These are phyloP conservation scores for Macrochelys suwanniensis DNA, from an alignment of 2,797 vertebrate genomes.

Conservation along the genomic window DNA sequence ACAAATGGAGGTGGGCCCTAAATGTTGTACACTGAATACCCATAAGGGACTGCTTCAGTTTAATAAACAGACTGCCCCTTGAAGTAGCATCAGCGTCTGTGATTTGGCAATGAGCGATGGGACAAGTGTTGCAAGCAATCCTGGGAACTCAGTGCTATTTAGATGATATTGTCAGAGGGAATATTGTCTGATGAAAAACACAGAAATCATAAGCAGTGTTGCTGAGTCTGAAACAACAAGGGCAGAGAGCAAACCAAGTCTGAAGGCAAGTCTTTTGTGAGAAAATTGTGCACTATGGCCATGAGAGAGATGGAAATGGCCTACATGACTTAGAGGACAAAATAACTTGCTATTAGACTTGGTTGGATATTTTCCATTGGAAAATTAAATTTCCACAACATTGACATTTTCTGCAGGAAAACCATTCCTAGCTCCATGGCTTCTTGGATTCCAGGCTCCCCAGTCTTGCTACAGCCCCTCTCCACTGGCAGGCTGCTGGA, in stretches of 20 bases:
- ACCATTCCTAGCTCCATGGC: neutral
- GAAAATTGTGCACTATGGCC: rapidly evolving
- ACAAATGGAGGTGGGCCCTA: neutral
- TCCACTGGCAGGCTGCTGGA: neutral
- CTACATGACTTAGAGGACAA: neutral
- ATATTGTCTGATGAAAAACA: neutral
- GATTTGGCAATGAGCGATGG: neutral
- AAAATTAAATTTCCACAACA: neutral
- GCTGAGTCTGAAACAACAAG: rapidly evolving
- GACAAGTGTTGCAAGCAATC: neutral
- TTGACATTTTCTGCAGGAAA: neutral
- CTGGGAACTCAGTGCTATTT: neutral
- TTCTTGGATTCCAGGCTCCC: neutral
- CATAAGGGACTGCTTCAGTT: neutral
- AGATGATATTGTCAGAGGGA: neutral
- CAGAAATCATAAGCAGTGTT: neutral
- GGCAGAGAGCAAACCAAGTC: rapidly evolving
- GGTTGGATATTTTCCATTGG: neutral
- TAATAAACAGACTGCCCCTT: neutral
- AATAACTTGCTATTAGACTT: neutral
- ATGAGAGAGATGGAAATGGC: rapidly evolving
- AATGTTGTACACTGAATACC: neutral
- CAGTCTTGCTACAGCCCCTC: neutral
- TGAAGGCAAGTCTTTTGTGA: rapidly evolving
- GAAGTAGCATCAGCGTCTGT: neutral